These are phyloP conservation scores for Andricus curvator DNA, from an alignment of 2,888 invertebrate species.

Conservation along the genomic window DNA sequence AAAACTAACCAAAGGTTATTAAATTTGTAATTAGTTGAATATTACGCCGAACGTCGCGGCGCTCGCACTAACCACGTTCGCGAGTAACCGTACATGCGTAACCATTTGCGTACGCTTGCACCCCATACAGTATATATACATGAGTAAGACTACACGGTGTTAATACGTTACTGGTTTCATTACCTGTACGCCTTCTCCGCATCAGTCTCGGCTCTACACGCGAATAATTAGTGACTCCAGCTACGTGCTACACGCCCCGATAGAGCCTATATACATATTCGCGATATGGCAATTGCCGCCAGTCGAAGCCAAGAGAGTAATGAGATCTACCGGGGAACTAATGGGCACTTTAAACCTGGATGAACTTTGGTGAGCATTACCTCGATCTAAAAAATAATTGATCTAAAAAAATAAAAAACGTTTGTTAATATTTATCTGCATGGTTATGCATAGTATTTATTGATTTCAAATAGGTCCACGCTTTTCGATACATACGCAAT, in stretches of 20 bases:
- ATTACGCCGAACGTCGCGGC: slow-evolving; percentile 67
- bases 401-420: too few relatives aligned
- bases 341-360: not conserved
- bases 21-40: slow-evolving; percentile 76
- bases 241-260: slow-evolving; percentile 9
- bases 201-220: slow-evolving; percentile 53
- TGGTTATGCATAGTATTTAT: too few relatives aligned
- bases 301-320: slow-evolving; percentile 39
- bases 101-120: slow-evolving; percentile 53
- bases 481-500: too few relatives aligned
- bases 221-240: slow-evolving; percentile 63
- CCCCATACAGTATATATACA: slow-evolving; percentile 42
- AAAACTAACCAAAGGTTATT: slow-evolving; percentile 70
- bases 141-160: slow-evolving; percentile 54
- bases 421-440: too few relatives aligned
- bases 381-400: too few relatives aligned
- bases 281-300: slow-evolving; percentile 17
- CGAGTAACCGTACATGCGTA: slow-evolving; percentile 23
- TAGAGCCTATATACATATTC: slow-evolving; percentile 12
- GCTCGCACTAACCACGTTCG: slow-evolving; percentile 48
- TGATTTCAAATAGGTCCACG: too few relatives aligned
- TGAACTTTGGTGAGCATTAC: not conserved
- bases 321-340: slow-evolving; percentile 3
- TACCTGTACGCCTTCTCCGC: slow-evolving; percentile 59
- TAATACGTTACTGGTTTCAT: slow-evolving; percentile 72